phyloP scores from a whole-genome alignment of 2,888 invertebrate genomes.

The Holacanthella duospinosa region DNA sequence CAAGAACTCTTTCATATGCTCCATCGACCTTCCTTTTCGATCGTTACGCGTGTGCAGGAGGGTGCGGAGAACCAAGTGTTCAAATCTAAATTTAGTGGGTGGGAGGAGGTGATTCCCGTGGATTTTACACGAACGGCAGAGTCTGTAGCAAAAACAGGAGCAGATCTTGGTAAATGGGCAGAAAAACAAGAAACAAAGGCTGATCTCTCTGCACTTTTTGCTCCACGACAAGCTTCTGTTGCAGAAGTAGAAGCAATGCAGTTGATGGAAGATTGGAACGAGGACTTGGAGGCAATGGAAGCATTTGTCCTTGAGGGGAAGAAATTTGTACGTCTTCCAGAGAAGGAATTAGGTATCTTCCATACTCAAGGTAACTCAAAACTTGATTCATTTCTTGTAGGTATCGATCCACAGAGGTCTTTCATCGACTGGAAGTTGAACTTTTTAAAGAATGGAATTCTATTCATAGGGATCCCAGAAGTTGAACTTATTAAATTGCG shows the following conservation, averaged over 20 bases:
- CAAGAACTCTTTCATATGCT: slow-evolving; percentile 95
- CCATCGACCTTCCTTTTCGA: slow-evolving; percentile 64
- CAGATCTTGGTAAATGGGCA: slow-evolving; percentile 87
- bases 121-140: slow-evolving; percentile 98
- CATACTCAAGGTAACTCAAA: too few species aligned
- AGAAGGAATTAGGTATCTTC: slow-evolving; percentile 81
- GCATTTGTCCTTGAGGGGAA: slow-evolving; percentile 81
- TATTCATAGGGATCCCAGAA: too few species aligned
- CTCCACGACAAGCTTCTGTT: slow-evolving; percentile 74
- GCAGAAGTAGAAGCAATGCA: slow-evolving; percentile 70
- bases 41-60: slow-evolving; percentile 81
- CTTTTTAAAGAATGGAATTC: too few species aligned
- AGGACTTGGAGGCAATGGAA: slow-evolving; percentile 95
- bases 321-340: slow-evolving; percentile 93
- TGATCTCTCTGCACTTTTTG: slow-evolving; percentile 89
- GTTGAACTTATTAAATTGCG: too few species aligned
- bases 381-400: too few species aligned
- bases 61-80: slow-evolving; percentile 85
- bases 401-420: too few species aligned
- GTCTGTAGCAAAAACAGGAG: slow-evolving; percentile 90
- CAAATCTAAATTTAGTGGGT: slow-evolving; percentile 90
- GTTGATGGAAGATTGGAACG: slow-evolving; percentile 92
- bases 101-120: slow-evolving; percentile 98
- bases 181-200: slow-evolving; percentile 80
- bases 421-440: too few species aligned